Evolutionary conservation across 2,797 vertebrate species (phyloP), one percentile per base, ranked within the genome.

Genomic region (Poecilia picta): DNA sequence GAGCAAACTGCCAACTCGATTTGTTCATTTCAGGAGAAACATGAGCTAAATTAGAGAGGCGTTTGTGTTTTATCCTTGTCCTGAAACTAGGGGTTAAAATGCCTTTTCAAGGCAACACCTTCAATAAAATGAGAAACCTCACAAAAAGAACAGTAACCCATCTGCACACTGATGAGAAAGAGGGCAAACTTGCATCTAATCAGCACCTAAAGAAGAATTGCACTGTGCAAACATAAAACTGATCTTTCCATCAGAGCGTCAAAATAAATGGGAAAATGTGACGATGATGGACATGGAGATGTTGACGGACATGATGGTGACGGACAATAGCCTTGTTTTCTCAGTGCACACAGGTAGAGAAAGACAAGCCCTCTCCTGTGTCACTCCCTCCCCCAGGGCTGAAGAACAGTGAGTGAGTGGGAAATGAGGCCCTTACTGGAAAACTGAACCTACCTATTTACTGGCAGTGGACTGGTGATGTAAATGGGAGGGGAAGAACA

Each of bases 341-440:
- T 83, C 57, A 53, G 51, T 2, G 77, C 76, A 87, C 81, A 13
- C 47, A 85, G 87, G 85, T 87, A 84, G 87, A 90, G 87, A 89
- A 82, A 90, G 86, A 77, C 74, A n/a, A 15, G 87, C 87, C 91
- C 85, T 92, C 91, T 92, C 91, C 80, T 83, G 86, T 93, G 89
- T 93, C 93, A 81, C 75, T 89, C 88, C 90, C 91, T 85, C 93
- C 92, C 92, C 87, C 83, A 82, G 83, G 91, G 89, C 87, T 77
- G 68, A 78, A 85, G 70, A 79, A 31, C 74, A 80, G 76, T 46
- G 85, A 81, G 79, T 45, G 43, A 53, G 49, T 53, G 92, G 93
- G 90, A 93, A 92, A 90, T 85, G 85, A 90, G 92, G 88, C 84
- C 82, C 80, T 95, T 92, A 94, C 94, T 92, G 94, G 94, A 92